These are phyloP conservation scores for Lasioglossum vierecki DNA, from an alignment of 2,888 invertebrate genomes.

Conservation along the genomic window DNA sequence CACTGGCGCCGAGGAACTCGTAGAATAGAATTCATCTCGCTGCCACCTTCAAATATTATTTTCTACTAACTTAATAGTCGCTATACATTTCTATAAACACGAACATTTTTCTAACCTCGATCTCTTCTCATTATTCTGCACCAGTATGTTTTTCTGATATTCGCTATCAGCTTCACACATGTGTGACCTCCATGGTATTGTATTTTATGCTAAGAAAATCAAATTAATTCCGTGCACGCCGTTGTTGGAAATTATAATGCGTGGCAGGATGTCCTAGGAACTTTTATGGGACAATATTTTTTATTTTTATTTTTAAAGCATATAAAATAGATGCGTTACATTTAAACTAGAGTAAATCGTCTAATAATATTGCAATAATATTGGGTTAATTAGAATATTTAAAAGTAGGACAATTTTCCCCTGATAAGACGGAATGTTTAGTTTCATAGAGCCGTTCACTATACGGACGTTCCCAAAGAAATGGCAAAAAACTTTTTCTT, in stretches of 20 bases:
- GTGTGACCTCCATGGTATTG: not conserved
- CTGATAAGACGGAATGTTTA: not conserved
- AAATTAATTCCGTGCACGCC: not conserved
- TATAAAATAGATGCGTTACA: no score
- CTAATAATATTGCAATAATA: no score
- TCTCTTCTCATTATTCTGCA: not conserved
- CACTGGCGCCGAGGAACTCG: conserved; percentile 59
- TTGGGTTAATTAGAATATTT: not conserved
- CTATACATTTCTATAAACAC: conserved; percentile 5
- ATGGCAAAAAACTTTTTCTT: not conserved
- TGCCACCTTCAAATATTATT: conserved; percentile 26
- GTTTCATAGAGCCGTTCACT: not conserved
- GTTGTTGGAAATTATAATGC: not conserved
- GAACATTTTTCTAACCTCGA: not conserved
- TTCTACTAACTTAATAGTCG: not conserved
- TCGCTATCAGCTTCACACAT: not conserved
- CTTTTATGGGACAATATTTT: no score
- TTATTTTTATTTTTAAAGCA: no score
- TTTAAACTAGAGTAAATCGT: no score
- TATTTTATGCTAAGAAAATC: not conserved
- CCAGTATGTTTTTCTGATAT: not conserved
- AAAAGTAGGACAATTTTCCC: not conserved
- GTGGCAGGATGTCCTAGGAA: not conserved
- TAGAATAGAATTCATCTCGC: conserved; percentile 44
- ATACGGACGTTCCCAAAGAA: not conserved